A percentile compares a stretch with the other conserved stretches of the same genome.
Evolutionary conservation across 2,888 invertebrate genomes (phyloP).

Genomic region (Folsomia manolachei): DNA sequence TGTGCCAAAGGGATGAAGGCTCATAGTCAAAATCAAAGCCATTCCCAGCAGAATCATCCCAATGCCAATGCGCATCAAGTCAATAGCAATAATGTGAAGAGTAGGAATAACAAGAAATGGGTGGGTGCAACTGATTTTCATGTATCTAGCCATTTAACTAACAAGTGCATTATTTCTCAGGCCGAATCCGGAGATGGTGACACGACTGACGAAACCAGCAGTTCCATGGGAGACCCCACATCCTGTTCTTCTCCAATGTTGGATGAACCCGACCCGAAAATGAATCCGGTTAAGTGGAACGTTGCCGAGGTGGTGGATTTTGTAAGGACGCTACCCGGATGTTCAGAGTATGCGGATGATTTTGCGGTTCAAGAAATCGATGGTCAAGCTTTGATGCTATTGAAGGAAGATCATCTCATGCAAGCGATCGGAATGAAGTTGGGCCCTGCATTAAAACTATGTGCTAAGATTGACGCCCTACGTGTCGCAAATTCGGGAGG

Average conservation of each 20-base stretch:
- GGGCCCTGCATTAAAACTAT: conserved; percentile 92
- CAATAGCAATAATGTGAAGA: conserved; percentile 34
- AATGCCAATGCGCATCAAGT: conserved; percentile 19
- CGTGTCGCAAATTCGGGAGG: conserved; percentile 53
- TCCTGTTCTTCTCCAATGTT: conserved; percentile 41
- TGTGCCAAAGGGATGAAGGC: conserved; percentile 60
- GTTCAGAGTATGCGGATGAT: conserved; percentile 88
- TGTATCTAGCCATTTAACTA: background rate
- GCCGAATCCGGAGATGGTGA: conserved; percentile 44
- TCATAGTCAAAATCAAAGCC: conserved; percentile 39
- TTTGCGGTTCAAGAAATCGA: conserved; percentile 94
- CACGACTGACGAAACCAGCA: conserved; percentile 47
- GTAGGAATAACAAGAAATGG: conserved; percentile 36
- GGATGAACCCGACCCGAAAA: conserved; percentile 55
- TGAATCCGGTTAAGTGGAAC: conserved; percentile 66
- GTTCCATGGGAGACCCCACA: conserved; percentile 46
- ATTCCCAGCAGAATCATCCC: conserved; percentile 27
- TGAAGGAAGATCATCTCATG: conserved; percentile 91
- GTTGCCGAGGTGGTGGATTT: conserved; percentile 63
- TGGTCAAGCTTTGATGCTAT: conserved; percentile 85
- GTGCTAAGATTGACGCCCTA: conserved; percentile 83
- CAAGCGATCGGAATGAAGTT: conserved; percentile 92
- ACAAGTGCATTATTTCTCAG: conserved; percentile 31
- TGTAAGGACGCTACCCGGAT: conserved; percentile 83
- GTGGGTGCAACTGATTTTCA: conserved; percentile 29